Base-by-base conservation (phyloP, 2,888 invertebrate species). In the Eilema griseolum region DNA sequence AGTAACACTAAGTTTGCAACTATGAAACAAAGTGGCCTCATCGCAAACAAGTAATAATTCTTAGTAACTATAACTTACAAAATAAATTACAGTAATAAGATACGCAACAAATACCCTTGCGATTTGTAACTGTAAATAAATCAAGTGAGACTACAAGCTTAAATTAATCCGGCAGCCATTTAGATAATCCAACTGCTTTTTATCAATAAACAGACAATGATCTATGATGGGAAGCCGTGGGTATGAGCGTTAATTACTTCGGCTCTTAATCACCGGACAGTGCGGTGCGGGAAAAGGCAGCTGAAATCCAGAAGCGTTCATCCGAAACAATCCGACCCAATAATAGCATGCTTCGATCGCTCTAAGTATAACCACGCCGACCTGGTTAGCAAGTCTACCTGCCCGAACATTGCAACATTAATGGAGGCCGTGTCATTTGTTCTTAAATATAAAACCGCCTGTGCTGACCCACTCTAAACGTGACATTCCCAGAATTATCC, bases 341-440 rank as follows among this genome's bases (percentile, higher is more conserved):
- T 91, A 94, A 94, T 94, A 94, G 93, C 87, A 79, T 81, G 88
- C 85, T 93, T 93, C 93, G 93, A 95, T 93, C 91, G 91, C 79
- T 90, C 92, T 91, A 86, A 92, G 90, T 93, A 91, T 94, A 95
- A 86, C 89, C 86, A 84, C 89, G 86, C 85, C 89, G 91, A 91
- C 92, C 93, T 86, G 88, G 90, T 90, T 91, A 86, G 82, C 81
- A 72, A 79, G 86, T 86, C 90, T 88, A 89, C 90, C 91, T 92
- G 90, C 81, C 86, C 85, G 80, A 84, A 85, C 83, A 83, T 82
- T 94, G 91, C 90, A 93, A 91, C 85, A 88, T 93, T 94, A 95
- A 95, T 94, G 92, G 89, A 92, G 79, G 85, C 81, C 86, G 85
- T 88, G 90, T 90, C 90, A 89, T 89, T 90, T 90, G 87, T 90